Conservation (phyloP, 2,797 vertebrate species). For the Schizothorax lantsangensis region DNA sequence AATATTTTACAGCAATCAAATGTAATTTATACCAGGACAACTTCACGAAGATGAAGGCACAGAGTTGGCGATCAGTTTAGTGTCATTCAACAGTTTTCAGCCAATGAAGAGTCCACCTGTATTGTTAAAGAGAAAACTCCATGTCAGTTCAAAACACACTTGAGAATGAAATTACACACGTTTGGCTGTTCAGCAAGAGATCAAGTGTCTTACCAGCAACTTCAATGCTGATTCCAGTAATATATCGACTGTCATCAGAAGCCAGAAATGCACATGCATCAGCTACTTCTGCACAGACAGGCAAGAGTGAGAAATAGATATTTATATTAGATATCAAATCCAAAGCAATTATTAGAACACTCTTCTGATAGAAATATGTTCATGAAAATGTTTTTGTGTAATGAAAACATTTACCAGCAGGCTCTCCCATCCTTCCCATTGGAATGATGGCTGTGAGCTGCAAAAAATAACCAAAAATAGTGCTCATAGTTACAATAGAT, state of each 20-base stretch:
- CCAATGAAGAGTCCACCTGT: slow-evolving; percentile 83
- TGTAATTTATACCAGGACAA: neutral
- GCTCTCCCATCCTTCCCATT: slow-evolving; percentile 81
- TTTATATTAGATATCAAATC: neutral
- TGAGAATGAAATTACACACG: neutral
- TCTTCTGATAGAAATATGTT: neutral
- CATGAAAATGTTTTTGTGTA: neutral
- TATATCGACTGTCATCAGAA: slow-evolving; percentile 86
- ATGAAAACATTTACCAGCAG: slow-evolving; percentile 76
- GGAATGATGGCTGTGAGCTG: slow-evolving; percentile 83
- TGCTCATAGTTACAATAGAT: neutral
- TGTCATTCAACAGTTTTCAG: slow-evolving; percentile 59
- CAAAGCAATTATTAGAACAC: neutral
- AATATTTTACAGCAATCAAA: slow-evolving; percentile 27
- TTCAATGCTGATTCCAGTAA: slow-evolving; percentile 87
- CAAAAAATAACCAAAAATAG: slow-evolving; percentile 36
- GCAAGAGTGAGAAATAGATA: neutral
- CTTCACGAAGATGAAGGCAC: slow-evolving; percentile 25
- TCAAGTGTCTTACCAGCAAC: slow-evolving; percentile 80
- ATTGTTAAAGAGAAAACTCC: slow-evolving; percentile 10
- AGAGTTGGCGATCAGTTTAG: slow-evolving; percentile 1
- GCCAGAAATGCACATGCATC: slow-evolving; percentile 88
- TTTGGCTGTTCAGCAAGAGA: neutral
- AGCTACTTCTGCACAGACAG: slow-evolving; percentile 81
- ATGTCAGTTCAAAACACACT: neutral